Evolutionary conservation across 2,888 invertebrate genomes (phyloP), one percentile per base, ranked within the genome.

Genomic region (Galerucella calmariensis): DNA sequence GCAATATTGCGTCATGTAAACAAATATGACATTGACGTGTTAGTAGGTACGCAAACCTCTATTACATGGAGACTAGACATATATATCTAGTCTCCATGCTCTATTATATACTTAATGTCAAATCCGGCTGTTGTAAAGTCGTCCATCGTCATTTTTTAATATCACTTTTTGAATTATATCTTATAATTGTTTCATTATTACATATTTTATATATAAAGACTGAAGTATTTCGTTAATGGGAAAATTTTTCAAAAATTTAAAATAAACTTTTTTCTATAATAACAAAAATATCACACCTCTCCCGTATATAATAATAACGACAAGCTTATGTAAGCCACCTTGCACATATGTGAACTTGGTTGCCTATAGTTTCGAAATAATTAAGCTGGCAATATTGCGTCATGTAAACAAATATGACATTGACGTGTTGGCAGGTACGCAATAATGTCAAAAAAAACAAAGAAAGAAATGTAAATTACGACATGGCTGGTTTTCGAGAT

Each of bases 401-500:
- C 62, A 46, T 41, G 63, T 65, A 65, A 65, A 44, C 46, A 65
- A 46, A 65, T 6, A 12, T 46, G 63, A 65, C 63, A 20, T 65
- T 65, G 63, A 65, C 63, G 44, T 46, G 46, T 59, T 61, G 65
- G 35, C 72, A 72, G 72, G 65, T 71, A 66, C 66, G 72, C 71
- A 51, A 66, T 51, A n/a, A 51, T 20, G 56, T 56, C 56, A 56
- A 56, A 56, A 56, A 66, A 67, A 67, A 67, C 71, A 71, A 71
- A 72, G 66, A 72, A 72, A 75, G 75, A 84, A 82, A 84, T 84
- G 84, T 84, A 81, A 71, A 71, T 58, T 71, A 83, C 87, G 90
- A 88, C 88, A 91, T 91, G 91, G 90, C 90, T 89, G 90, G 89
- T 85, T 89, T 90, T 87, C 89, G 88, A 82, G 91, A 91, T 85